Evolutionary conservation across 2,888 invertebrate species (phyloP).

Genomic region (Stenodema calcarata): DNA sequence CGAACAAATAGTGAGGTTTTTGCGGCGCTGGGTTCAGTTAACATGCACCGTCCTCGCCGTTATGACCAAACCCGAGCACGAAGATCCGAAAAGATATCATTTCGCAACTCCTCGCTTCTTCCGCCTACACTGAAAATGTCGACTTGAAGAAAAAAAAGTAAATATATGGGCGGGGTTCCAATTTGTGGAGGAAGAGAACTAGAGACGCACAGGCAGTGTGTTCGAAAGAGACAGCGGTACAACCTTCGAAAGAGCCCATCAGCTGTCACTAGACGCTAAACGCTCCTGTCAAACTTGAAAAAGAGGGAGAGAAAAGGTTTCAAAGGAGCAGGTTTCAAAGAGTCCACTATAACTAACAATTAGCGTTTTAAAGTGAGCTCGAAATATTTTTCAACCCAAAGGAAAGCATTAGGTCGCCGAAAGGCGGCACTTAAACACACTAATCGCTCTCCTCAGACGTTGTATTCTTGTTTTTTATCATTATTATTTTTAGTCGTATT

Average conservation of each 20-base stretch:
- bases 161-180: neutral
- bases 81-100: neutral
- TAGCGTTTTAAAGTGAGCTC: constrained; percentile 47
- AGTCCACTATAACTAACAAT: constrained; percentile 46
- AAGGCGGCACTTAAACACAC: constrained; percentile 35
- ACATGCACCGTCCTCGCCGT: too few species aligned
- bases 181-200: neutral
- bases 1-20: too few species aligned
- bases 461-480: neutral
- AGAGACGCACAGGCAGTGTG: neutral
- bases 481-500: neutral
- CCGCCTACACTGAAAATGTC: neutral
- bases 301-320: neutral
- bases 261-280: constrained; percentile 42
- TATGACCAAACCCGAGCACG: too few species aligned
- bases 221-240: neutral
- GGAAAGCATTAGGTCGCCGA: constrained; percentile 44
- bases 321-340: constrained; percentile 37
- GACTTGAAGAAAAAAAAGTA: neutral
- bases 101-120: neutral
- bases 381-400: constrained; percentile 40
- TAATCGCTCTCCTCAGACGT: constrained; percentile 29
- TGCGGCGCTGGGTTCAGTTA: too few species aligned
- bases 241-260: constrained; percentile 4
- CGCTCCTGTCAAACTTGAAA: constrained; percentile 38